Conservation (phyloP, 2,888 invertebrate genomes). For the Eumerus sabulonum region DNA sequence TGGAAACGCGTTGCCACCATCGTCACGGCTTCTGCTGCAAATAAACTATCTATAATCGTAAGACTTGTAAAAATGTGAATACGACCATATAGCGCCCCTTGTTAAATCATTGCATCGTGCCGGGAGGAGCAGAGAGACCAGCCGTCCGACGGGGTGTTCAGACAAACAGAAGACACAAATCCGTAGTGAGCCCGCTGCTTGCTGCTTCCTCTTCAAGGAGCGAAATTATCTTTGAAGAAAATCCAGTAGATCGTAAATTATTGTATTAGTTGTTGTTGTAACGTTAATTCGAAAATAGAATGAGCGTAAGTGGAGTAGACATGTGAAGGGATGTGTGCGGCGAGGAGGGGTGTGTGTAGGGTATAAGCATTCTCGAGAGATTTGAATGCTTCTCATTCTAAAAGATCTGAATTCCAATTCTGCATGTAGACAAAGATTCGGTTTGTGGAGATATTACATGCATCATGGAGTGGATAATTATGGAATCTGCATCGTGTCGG, state of each 20-base stretch:
- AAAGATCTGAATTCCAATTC: not conserved
- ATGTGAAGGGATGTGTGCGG: slow-evolving; percentile 15
- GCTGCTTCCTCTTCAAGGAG: no score
- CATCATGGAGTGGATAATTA: slow-evolving; percentile 54
- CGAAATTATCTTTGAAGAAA: slow-evolving; percentile 58
- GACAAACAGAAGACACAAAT: slow-evolving; percentile 21
- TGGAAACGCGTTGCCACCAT: slow-evolving; percentile 67
- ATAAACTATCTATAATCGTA: slow-evolving; percentile 61
- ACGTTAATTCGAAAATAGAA: slow-evolving; percentile 64
- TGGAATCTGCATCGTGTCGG: slow-evolving; percentile 18
- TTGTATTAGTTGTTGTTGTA: slow-evolving; percentile 49
- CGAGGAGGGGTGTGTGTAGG: slow-evolving; percentile 1
- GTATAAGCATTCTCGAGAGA: slow-evolving; percentile 21
- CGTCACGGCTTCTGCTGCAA: slow-evolving; percentile 65
- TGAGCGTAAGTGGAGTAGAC: slow-evolving; percentile 39
- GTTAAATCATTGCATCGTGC: slow-evolving; percentile 30
- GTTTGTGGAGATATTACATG: slow-evolving; percentile 50
- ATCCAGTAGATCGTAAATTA: slow-evolving; percentile 66
- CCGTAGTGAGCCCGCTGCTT: slow-evolving; percentile 22
- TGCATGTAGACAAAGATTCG: slow-evolving; percentile 11
- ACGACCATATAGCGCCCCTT: slow-evolving; percentile 55
- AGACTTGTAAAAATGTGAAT: slow-evolving; percentile 58
- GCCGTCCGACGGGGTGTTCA: slow-evolving; percentile 13
- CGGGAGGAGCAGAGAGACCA: slow-evolving; percentile 8
- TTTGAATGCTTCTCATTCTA: slow-evolving; percentile 4